phyloP scores from a whole-genome alignment of 1,140 invertebrate genomes.

The Meloidogyne chitwoodi region DNA sequence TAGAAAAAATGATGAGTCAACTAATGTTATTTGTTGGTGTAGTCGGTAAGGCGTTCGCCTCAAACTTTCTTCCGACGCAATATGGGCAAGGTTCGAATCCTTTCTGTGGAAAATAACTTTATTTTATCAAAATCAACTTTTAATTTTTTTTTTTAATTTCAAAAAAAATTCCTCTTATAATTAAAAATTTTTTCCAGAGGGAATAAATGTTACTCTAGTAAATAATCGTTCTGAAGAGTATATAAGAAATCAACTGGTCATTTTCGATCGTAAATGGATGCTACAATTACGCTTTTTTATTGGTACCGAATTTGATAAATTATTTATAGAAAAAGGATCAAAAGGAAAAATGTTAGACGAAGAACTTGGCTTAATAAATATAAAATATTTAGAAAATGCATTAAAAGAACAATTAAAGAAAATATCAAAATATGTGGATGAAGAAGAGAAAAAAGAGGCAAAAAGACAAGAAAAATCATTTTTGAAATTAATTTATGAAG shows the following conservation, averaged over 20 bases:
- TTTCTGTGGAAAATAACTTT: too few species aligned
- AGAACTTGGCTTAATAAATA: background rate
- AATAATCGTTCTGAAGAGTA: constrained; percentile 21
- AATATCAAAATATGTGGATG: background rate
- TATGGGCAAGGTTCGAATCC: too few species aligned
- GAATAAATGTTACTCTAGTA: constrained; percentile 3
- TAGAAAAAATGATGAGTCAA: too few species aligned
- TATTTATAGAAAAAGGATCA: background rate
- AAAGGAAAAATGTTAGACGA: background rate
- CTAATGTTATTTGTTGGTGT: too few species aligned
- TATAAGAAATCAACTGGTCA: constrained; percentile 2
- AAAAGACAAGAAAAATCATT: background rate
- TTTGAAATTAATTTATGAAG: background rate
- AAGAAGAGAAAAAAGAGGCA: background rate
- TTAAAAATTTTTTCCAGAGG: background rate
- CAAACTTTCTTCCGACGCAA: too few species aligned
- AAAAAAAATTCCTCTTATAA: too few species aligned
- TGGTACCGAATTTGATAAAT: constrained; percentile 14
- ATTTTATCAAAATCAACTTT: too few species aligned
- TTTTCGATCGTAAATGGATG: constrained; percentile 7
- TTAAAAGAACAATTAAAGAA: background rate
- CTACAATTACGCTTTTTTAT: constrained; percentile 13
- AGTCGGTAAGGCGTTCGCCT: too few species aligned
- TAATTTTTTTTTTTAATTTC: too few species aligned
- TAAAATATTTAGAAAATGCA: background rate